Evolutionary conservation across 2,797 vertebrate genomes (phyloP).

Genomic region (Pithecia hirsuta): DNA sequence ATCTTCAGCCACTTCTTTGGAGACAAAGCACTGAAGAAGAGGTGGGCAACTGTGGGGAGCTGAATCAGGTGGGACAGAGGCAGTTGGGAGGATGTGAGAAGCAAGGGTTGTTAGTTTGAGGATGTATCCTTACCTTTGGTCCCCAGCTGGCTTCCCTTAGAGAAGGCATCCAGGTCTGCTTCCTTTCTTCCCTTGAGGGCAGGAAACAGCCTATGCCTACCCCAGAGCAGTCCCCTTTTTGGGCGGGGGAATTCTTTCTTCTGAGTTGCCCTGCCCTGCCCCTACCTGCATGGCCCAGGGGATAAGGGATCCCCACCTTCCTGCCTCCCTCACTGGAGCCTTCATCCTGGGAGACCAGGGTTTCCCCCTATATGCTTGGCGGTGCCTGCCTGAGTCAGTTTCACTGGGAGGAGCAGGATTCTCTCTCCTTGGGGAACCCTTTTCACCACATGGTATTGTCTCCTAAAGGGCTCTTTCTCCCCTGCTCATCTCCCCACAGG

Average conservation of each 20-base stretch:
- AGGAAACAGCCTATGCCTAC: background rate
- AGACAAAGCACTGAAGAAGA: slow-evolving; percentile 69
- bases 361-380: rapidly evolving
- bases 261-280: background rate
- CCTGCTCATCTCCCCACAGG: slow-evolving; percentile 48
- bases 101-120: background rate
- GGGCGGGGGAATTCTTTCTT: background rate
- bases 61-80: background rate
- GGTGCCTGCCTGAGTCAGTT: background rate
- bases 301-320: background rate
- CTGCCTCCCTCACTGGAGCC: background rate
- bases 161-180: background rate
- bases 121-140: background rate
- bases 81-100: background rate
- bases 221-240: background rate
- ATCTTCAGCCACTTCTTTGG: slow-evolving; percentile 80
- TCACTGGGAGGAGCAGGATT: background rate
- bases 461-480: background rate
- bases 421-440: background rate
- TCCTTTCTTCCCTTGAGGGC: background rate
- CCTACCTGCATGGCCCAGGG: too few relatives aligned
- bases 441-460: background rate
- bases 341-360: background rate
- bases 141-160: background rate
- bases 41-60: slow-evolving; percentile 30